A percentile compares a stretch with the other conserved stretches of the same genome.
phyloP scores from a whole-genome alignment of 1,140 invertebrate genomes.

The Oppia nitens region DNA sequence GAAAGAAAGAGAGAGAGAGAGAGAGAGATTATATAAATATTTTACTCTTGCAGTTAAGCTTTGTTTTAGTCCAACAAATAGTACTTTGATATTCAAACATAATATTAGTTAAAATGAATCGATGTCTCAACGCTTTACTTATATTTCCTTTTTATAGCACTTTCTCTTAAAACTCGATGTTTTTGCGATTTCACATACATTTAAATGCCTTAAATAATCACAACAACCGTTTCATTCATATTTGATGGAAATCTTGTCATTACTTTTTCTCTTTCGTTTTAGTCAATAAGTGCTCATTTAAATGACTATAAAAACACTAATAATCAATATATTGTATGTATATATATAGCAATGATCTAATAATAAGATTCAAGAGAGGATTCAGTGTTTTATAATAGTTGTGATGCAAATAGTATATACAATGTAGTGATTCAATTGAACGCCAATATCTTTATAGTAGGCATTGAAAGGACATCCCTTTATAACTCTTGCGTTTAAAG shows the following conservation, averaged over 20 bases:
- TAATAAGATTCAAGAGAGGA: background rate
- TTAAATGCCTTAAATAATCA: background rate
- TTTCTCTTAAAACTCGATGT: too few species aligned
- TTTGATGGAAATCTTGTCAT: background rate
- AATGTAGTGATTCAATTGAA: too few species aligned
- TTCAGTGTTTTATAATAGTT: background rate
- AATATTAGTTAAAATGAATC: background rate
- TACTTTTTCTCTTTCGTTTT: too few species aligned
- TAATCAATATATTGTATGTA: too few species aligned
- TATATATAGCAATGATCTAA: background rate
- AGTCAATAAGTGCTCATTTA: too few species aligned
- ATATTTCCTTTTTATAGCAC: background rate
- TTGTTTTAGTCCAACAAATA: too few species aligned
- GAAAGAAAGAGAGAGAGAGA: too few species aligned
- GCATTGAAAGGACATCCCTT: too few species aligned
- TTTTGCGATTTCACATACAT: background rate
- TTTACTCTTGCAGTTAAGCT: too few species aligned
- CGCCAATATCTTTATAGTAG: too few species aligned
- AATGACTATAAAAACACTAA: too few species aligned
- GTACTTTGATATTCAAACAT: background rate
- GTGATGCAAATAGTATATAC: background rate
- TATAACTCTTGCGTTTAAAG: background rate
- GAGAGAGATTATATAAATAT: too few species aligned
- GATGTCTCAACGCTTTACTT: background rate
- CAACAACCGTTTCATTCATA: background rate